These are phyloP conservation scores for Bruchidius siliquastri DNA, from an alignment of 2,888 invertebrate genomes.

Conservation along the genomic window DNA sequence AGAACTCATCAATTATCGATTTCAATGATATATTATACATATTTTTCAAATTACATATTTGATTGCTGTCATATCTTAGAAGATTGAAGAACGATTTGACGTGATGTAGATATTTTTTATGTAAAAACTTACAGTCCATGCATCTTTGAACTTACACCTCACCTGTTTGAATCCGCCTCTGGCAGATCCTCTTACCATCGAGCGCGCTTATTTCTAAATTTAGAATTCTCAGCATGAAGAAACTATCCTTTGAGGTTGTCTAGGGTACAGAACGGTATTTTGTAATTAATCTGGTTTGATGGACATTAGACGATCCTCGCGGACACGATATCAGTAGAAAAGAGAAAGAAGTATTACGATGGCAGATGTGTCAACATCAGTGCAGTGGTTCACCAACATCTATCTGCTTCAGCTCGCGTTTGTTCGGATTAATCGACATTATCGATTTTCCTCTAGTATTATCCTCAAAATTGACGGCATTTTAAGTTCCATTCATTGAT, in stretches of 20 bases:
- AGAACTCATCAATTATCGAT: too few species aligned
- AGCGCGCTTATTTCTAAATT: constrained; percentile 19
- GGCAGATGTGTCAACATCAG: background rate
- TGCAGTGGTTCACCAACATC: background rate
- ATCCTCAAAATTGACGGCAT: too few species aligned
- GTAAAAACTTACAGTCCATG: too few species aligned
- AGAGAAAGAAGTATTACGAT: background rate
- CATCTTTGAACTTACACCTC: too few species aligned
- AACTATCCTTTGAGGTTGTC: constrained; percentile 29
- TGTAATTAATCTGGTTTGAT: constrained; percentile 29
- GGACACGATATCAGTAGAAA: background rate
- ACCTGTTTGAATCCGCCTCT: background rate
- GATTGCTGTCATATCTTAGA: too few species aligned
- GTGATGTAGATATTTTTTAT: too few species aligned
- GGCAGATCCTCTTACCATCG: background rate
- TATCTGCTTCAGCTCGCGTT: background rate
- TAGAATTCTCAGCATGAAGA: constrained; percentile 24
- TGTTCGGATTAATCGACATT: background rate
- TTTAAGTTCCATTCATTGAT: too few species aligned
- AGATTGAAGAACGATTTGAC: too few species aligned
- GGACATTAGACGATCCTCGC: constrained; percentile 3
- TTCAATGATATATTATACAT: too few species aligned
- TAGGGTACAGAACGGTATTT: constrained; percentile 34
- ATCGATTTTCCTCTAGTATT: too few species aligned
- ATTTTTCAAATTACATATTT: too few species aligned